Evolutionary conservation across 1,140 invertebrate species (phyloP), one percentile per base, ranked within the genome.

Genomic region (Plectus sambesii): DNA sequence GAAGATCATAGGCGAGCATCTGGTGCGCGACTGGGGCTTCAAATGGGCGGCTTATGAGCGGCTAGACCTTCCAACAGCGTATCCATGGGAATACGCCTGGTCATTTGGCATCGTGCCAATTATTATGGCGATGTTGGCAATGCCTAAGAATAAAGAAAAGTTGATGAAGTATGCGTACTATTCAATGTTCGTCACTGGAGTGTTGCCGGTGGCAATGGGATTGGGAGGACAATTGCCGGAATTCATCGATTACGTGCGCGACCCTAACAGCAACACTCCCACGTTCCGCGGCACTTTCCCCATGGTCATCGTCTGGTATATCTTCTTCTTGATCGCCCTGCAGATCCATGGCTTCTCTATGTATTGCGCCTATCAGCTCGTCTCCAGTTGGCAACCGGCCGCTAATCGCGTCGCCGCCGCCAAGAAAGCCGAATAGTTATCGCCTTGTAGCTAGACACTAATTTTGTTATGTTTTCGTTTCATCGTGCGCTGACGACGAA

Each of bases 81-180:
- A 85, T 24, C 78, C 80, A 72, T 96, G 89, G 88, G 88, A 96
- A 73, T 94, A 88, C 68, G 78, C 86, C 55, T 96, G 89, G 89
- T 81, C 84, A 56, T 73, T 80, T 2, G 89, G 86, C 58, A 71
- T 90, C 43, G 69, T 87, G n/a, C 75, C 85, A 30, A 83, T 84
- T 35, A 82, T 89, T 68, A 68, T 89, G 23, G 87, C 82, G n/a
- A 73, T 92, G 22, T 80, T 82, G 29, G 83, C 88, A 17, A 79
- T 87, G 54, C 81, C 83, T 58, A 80, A 79, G 55, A 96, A 93
- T 71, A 80, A 80, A 62, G 77, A 82, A 26, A 75, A 78, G 39
- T 77, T 81, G 1, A 77, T 96, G 65, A 76, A 82, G 61, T 78
- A 82, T 58, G 92, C 87, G 59, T 81, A 89, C 66, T 78, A 83